Conservation (phyloP, 2,888 invertebrate species). For the Schizotus pectinicornis region DNA sequence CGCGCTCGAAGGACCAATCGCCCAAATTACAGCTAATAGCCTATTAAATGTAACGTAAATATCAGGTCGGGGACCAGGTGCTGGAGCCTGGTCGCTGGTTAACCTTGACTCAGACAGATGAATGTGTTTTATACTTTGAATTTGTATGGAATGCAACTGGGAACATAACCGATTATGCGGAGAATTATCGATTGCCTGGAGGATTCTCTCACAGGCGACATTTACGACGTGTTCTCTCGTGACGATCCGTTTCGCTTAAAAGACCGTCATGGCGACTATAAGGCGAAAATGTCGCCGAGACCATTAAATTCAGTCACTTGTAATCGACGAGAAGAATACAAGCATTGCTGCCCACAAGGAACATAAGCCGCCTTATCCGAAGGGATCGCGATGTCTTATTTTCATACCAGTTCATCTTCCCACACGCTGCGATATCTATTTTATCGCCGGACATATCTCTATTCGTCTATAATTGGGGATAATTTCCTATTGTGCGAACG, state of each 20-base stretch:
- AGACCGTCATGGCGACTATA: slow-evolving; percentile 6
- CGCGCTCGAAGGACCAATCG: neutral
- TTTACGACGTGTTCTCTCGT: slow-evolving; percentile 14
- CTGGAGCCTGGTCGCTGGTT: slow-evolving; percentile 20
- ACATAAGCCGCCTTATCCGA: slow-evolving; percentile 18
- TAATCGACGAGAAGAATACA: neutral
- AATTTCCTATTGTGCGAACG: slow-evolving; percentile 46
- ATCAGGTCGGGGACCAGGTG: slow-evolving; percentile 30
- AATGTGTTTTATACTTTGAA: slow-evolving; percentile 31
- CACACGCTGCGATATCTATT: slow-evolving; percentile 45
- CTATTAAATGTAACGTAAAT: slow-evolving; percentile 29
- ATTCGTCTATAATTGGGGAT: slow-evolving; percentile 53
- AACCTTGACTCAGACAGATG: slow-evolving; percentile 30
- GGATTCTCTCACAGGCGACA: slow-evolving; percentile 10
- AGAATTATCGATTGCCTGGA: slow-evolving; percentile 21
- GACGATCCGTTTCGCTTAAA: slow-evolving; percentile 15
- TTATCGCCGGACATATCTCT: slow-evolving; percentile 45
- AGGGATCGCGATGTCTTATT: slow-evolving; percentile 39
- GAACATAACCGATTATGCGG: slow-evolving; percentile 18
- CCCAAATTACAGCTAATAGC: slow-evolving; percentile 30
- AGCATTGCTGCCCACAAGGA: slow-evolving; percentile 18
- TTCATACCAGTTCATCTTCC: slow-evolving; percentile 43
- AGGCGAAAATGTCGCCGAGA: neutral
- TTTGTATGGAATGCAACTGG: slow-evolving; percentile 28
- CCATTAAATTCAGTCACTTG: slow-evolving; percentile 2